Conservation (phyloP, 2,888 invertebrate species). For the Pyrrhia umbra region DNA sequence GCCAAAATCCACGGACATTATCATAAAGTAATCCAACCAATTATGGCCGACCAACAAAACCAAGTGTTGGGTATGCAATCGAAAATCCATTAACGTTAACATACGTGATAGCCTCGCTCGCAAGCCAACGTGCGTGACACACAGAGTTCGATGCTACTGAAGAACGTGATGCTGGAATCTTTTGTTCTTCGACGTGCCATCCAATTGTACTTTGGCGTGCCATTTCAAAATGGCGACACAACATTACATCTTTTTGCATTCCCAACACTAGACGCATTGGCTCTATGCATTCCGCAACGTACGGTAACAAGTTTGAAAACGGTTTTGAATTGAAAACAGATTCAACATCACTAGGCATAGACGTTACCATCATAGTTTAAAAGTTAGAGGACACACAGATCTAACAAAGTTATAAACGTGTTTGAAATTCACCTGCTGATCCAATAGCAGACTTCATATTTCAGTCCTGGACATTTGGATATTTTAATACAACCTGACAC, state of each 20-base stretch:
- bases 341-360: not conserved
- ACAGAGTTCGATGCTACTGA: conserved; percentile 18
- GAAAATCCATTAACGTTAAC: conserved; percentile 52
- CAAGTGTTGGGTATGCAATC: conserved; percentile 49
- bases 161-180: conserved; percentile 40
- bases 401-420: not conserved
- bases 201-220: conserved; percentile 24
- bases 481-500: conserved; percentile 2
- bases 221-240: conserved; percentile 19
- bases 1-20: too few species aligned
- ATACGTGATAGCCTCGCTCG: conserved; percentile 36
- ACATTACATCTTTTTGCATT: conserved; percentile 29
- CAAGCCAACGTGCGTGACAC: conserved; percentile 36
- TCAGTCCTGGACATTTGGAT: not conserved
- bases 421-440: not conserved
- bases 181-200: conserved; percentile 41
- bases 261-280: not conserved
- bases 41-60: conserved; percentile 37
- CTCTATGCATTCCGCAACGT: not conserved
- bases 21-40: conserved; percentile 21
- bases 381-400: conserved; percentile 2
- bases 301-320: conserved; percentile 36
- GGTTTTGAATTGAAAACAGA: conserved; percentile 15
- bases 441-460: not conserved
- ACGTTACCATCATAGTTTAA: not conserved